Evolutionary conservation across 2,888 invertebrate genomes (phyloP), one percentile per base, ranked within the genome.

Genomic region (Dyspetes luteomarginatus): DNA sequence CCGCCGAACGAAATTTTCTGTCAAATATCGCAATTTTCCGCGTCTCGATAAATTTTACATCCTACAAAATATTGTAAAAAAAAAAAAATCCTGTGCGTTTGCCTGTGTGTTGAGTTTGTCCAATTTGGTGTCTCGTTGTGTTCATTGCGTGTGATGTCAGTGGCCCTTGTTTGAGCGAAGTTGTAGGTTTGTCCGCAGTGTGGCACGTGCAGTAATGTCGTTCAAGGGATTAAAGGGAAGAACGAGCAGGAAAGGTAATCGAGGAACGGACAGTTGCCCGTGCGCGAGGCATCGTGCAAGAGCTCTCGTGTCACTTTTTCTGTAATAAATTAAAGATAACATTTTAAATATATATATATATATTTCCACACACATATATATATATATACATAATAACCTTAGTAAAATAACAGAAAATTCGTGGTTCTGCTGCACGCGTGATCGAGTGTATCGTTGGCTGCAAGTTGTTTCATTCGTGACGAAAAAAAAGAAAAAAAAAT

Each of bases 261-360:
- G 48, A 12, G 45, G 45, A 74, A 50, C 79, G 74, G 67, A 72
- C 72, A 74, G 73, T 73, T 64, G 86, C 78, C 85, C 85, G 87
- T 86, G 86, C 85, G 87, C 86, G 87, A 84, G 79, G 83, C 77
- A 84, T 77, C 84, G 84, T 77, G 84, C 80, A 82, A 78, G 82
- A 82, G 73, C 79, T 85, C 58, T 74, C 74, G 15, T 76, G 73
- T 60, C 41, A 65, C 71, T 64, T 58, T 64, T 73, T 68, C 72
- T 45, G 0, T 43, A 12, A 12, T n/a, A 22, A 52, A 64, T 17
- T 24, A 50, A 15, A 64, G 17, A 36, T n/a, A n/a, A n/a, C n/a
- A n/a, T n/a, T n/a, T n/a, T n/a, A 12, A 68, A 55, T 12, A 50
- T 7, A 60, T 45, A 64, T 15, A 36, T 4, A 9, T 15, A 45